These are phyloP conservation scores for Chondrilla cf. caribensis DNA, from an alignment of 37 sponge, comb jelly and placozoan species.

Conservation along the genomic window DNA sequence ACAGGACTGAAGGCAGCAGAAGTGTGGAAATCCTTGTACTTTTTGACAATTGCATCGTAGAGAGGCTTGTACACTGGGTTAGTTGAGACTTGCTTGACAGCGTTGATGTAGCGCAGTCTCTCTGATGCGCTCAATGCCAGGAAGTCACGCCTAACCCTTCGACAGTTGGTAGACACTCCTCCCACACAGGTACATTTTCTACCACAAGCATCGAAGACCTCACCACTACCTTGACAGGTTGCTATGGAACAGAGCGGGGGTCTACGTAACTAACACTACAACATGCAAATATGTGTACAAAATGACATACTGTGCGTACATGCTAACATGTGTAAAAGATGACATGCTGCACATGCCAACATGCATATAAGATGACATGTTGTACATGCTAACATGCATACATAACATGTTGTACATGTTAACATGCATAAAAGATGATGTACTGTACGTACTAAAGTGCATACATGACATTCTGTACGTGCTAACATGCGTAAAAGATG, in stretches of 20 bases:
- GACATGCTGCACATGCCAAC: no score
- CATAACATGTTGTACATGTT: no score
- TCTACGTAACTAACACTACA: not conserved
- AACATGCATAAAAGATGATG: no score
- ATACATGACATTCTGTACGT: no score
- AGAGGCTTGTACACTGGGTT: constrained; percentile 50
- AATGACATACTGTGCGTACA: not conserved
- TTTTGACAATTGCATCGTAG: constrained; percentile 45
- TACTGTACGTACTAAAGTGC: no score
- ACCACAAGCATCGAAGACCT: constrained; percentile 37
- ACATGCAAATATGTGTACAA: not conserved
- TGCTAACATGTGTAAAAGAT: no score
- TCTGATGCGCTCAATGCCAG: constrained; percentile 32
- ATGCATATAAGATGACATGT: no score
- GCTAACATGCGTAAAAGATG: no score
- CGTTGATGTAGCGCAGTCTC: constrained; percentile 42
- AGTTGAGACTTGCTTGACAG: constrained; percentile 37
- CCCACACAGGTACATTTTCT: constrained; percentile 49
- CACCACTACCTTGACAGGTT: constrained; percentile 20
- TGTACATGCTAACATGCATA: no score
- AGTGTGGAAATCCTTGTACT: constrained; percentile 31
- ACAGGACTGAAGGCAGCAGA: constrained; percentile 29
- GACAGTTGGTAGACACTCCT: constrained; percentile 43
- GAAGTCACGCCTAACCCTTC: constrained; percentile 58
- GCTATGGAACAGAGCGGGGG: not conserved